Evolutionary conservation across 2,113 vertebrate species (phyloP).

Genomic region (Atractosteus spatula): DNA sequence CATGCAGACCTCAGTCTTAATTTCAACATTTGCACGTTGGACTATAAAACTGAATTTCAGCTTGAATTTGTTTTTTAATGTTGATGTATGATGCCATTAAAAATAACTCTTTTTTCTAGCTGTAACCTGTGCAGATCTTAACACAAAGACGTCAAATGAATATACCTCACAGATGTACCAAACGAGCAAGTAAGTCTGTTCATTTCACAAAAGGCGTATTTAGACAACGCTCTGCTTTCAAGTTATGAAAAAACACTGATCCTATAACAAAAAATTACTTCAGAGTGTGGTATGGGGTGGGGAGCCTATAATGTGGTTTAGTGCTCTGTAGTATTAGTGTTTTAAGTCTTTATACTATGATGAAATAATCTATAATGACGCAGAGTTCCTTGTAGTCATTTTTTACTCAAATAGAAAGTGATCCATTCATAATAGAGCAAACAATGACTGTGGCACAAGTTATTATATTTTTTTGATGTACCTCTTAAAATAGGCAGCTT

Average conservation of each 20-base stretch:
- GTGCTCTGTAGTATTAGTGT: background rate
- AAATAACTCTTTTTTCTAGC: constrained; percentile 13
- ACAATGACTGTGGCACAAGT: background rate
- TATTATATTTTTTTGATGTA: background rate
- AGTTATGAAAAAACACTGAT: background rate
- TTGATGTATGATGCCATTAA: background rate
- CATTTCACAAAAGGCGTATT: background rate
- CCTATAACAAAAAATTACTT: too few species aligned
- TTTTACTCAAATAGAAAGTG: background rate
- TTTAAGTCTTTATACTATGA: too few species aligned
- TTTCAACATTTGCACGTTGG: background rate
- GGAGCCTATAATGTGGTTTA: too few species aligned
- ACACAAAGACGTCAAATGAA: constrained; percentile 50
- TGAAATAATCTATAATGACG: too few species aligned
- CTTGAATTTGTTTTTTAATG: background rate
- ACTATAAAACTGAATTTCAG: background rate
- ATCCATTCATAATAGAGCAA: background rate
- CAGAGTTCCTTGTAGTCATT: too few species aligned
- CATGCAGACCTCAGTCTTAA: background rate
- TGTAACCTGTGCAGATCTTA: constrained; percentile 46
- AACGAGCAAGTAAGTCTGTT: constrained; percentile 60
- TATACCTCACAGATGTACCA: constrained; percentile 69
- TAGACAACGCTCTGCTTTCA: background rate
- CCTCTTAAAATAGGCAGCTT: background rate
- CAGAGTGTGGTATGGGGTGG: too few species aligned